Conservation (phyloP, 2,113 vertebrate species). For the Corythaeola cristata region DNA sequence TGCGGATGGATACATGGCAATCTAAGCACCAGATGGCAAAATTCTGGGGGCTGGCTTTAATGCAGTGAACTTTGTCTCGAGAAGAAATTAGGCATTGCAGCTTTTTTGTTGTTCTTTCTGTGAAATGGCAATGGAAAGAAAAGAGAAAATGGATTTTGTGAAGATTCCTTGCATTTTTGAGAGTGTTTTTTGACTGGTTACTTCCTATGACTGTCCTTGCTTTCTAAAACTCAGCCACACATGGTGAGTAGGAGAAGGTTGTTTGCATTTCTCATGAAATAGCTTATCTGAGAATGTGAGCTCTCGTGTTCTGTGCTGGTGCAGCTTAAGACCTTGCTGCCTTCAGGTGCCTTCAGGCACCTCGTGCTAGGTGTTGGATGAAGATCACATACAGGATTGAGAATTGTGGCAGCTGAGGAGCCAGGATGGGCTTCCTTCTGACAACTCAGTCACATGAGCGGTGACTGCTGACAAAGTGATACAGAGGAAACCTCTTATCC, state of each 20-base stretch:
- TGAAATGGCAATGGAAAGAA: background rate
- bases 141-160: background rate
- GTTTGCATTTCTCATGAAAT: background rate
- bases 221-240: background rate
- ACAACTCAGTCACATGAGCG: accelerated
- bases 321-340: background rate
- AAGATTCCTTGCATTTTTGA: background rate
- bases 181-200: background rate
- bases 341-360: background rate
- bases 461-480: background rate
- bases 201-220: background rate
- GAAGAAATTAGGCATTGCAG: background rate
- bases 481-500: background rate
- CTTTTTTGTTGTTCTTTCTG: background rate
- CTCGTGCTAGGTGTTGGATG: background rate
- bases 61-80: background rate
- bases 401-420: background rate
- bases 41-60: conserved; percentile 32
- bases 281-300: background rate
- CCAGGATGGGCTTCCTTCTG: background rate
- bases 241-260: background rate
- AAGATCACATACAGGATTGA: background rate
- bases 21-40: conserved; percentile 28
- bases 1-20: background rate
- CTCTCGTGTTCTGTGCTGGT: background rate